Evolutionary conservation across 2,888 invertebrate genomes (phyloP).

Genomic region (Aphrophora alni): DNA sequence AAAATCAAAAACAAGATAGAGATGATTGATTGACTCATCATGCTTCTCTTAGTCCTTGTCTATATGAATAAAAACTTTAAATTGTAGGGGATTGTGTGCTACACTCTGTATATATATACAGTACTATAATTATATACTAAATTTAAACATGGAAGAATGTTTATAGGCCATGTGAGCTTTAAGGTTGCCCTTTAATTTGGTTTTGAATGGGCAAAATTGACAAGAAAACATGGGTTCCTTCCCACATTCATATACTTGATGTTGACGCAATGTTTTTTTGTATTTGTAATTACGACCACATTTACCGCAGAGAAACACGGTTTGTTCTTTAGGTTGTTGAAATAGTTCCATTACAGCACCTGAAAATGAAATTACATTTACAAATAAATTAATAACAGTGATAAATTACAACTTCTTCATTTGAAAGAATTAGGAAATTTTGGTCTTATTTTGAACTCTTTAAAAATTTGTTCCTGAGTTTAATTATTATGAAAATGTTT

Average conservation of each 20-base stretch:
- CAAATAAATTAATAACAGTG: not conserved
- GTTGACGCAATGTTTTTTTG: conserved; percentile 49
- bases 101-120: too few species aligned
- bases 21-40: too few species aligned
- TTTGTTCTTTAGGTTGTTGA: not conserved
- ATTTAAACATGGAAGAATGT: conserved; percentile 28
- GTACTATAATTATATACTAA: too few species aligned
- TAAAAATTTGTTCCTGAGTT: too few species aligned
- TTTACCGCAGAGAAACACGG: not conserved
- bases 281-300: conserved; percentile 52
- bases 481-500: too few species aligned
- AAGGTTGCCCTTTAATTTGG: conserved; percentile 54
- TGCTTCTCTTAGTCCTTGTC: too few species aligned
- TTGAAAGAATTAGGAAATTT: too few species aligned
- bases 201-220: conserved; percentile 56
- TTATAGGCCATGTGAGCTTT: conserved; percentile 40
- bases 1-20: too few species aligned
- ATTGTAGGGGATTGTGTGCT: too few species aligned
- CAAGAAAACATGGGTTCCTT: conserved; percentile 60
- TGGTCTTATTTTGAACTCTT: too few species aligned
- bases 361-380: not conserved
- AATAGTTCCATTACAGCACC: not conserved
- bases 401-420: too few species aligned
- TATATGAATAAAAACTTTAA: too few species aligned
- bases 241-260: conserved; percentile 61